A percentile compares a stretch with the other conserved stretches of the same genome.
Evolutionary conservation across 2,888 invertebrate species (phyloP).

Genomic region (Cheilosia vulpina): DNA sequence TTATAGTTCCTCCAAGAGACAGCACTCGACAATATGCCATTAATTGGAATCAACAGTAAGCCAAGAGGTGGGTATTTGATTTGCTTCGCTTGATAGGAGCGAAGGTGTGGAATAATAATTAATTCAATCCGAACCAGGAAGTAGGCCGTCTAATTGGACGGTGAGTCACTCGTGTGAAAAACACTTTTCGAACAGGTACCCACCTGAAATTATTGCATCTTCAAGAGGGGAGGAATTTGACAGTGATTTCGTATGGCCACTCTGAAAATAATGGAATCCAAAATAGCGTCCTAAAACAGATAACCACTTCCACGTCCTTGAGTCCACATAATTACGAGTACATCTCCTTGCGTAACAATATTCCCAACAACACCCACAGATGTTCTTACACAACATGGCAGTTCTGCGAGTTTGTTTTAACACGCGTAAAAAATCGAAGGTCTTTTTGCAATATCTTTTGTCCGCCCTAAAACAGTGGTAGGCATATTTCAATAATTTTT

Average conservation of each 20-base stretch:
- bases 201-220: no score
- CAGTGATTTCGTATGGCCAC: no score
- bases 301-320: not conserved
- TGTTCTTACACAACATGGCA: conserved; percentile 3
- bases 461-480: not conserved
- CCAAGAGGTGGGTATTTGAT: conserved; percentile 50
- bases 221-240: no score
- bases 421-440: conserved; percentile 55
- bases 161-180: conserved; percentile 11
- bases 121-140: conserved; percentile 70
- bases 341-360: not conserved
- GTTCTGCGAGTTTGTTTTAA: not conserved
- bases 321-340: not conserved
- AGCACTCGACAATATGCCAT: conserved; percentile 35
- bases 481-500: not conserved
- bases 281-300: no score
- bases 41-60: conserved; percentile 70
- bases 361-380: not conserved
- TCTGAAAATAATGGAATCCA: no score
- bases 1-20: conserved; percentile 13
- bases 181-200: no score
- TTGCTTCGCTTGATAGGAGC: conserved; percentile 49
- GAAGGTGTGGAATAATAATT: conserved; percentile 75
- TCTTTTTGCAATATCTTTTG: not conserved
- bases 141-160: conserved; percentile 57